Evolutionary conservation across 1,140 invertebrate genomes (phyloP).

Genomic region (Tetraneura akinire): DNA sequence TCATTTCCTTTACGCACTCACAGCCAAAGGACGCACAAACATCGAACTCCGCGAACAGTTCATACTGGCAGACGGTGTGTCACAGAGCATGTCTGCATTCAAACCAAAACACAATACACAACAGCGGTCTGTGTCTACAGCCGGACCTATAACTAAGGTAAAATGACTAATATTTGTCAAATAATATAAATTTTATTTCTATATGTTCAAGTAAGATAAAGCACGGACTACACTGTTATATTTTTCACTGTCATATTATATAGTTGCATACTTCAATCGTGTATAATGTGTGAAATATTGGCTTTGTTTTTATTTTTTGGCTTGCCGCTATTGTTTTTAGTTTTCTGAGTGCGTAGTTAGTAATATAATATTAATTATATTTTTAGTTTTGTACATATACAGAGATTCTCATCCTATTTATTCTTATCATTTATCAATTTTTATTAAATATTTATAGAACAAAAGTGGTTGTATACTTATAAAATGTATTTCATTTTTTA

Average conservation of each 20-base stretch:
- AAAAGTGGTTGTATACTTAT: too few relatives aligned
- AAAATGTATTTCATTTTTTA: too few relatives aligned
- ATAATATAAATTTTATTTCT: neutral
- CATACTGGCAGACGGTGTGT: conserved; percentile 95
- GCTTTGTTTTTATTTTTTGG: conserved; percentile 33
- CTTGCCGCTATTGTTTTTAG: conserved; percentile 26
- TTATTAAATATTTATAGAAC: too few relatives aligned
- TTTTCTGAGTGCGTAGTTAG: conserved; percentile 32
- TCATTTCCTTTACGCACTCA: conserved; percentile 50
- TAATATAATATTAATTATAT: neutral
- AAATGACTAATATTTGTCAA: conserved; percentile 56
- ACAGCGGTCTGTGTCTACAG: conserved; percentile 66
- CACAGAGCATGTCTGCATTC: conserved; percentile 96
- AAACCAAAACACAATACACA: conserved; percentile 81
- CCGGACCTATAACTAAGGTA: conserved; percentile 93
- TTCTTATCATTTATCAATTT: too few relatives aligned
- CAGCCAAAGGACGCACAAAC: conserved; percentile 98
- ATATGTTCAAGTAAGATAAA: conserved; percentile 38
- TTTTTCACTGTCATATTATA: neutral
- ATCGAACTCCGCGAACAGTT: conserved; percentile 98
- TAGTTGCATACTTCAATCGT: neutral
- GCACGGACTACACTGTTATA: conserved; percentile 21
- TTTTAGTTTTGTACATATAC: too few relatives aligned
- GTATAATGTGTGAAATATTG: conserved; percentile 29
- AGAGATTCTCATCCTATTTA: too few relatives aligned